Conservation (phyloP, 2,888 invertebrate species). For the Ophonus ardosiacus region DNA sequence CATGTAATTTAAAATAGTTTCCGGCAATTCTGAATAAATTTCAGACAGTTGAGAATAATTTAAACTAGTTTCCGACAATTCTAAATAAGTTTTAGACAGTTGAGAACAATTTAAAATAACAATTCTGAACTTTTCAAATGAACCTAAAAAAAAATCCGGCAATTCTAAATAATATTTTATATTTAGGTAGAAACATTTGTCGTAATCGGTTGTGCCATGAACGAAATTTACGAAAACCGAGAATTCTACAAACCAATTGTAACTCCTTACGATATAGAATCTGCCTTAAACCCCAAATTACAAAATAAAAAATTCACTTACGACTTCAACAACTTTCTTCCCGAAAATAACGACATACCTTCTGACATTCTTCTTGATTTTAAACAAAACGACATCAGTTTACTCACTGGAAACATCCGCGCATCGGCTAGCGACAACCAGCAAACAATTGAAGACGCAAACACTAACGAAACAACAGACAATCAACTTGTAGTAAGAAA, state of each 20-base stretch:
- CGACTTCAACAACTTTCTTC: constrained; percentile 86
- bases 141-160: too few relatives aligned
- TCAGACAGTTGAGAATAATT: too few relatives aligned
- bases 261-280: constrained; percentile 94
- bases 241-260: constrained; percentile 95
- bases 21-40: too few relatives aligned
- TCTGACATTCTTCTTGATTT: constrained; percentile 64
- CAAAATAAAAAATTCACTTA: constrained; percentile 74
- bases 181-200: constrained; percentile 93
- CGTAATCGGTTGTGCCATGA: constrained; percentile 94
- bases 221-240: constrained; percentile 87
- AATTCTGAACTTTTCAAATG: too few relatives aligned
- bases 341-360: constrained; percentile 74
- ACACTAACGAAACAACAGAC: constrained; percentile 71
- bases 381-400: constrained; percentile 82
- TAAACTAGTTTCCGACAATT: too few relatives aligned
- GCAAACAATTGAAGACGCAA: constrained; percentile 72
- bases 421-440: constrained; percentile 57
- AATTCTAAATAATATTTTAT: constrained; percentile 59
- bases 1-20: too few relatives aligned
- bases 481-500: constrained; percentile 72
- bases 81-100: too few relatives aligned
- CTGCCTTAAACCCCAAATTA: constrained; percentile 83
- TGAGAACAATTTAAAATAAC: too few relatives aligned
- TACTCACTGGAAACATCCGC: constrained; percentile 84